A percentile compares a stretch with the other conserved stretches of the same genome.
Evolutionary conservation across 2,888 invertebrate genomes (phyloP).

Genomic region (Lypha dubia): DNA sequence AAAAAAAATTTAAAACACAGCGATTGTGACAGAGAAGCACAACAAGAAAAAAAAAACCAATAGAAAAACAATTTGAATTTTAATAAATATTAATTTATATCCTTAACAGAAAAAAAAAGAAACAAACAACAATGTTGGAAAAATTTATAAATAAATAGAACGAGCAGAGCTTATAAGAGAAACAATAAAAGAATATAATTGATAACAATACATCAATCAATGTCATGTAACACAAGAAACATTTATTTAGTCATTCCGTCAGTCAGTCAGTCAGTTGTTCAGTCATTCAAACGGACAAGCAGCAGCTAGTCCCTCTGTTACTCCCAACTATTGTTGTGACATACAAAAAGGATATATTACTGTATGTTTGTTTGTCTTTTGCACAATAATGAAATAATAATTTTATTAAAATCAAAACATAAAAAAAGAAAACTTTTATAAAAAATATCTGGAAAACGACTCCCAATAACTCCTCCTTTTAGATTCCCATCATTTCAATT

Average conservation of each 20-base stretch:
- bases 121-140: neutral
- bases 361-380: slow-evolving; percentile 18
- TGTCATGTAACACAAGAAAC: slow-evolving; percentile 62
- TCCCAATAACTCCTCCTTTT: neutral
- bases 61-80: slow-evolving; percentile 30
- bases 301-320: neutral
- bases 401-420: slow-evolving; percentile 51
- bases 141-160: slow-evolving; percentile 34
- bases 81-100: slow-evolving; percentile 51
- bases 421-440: slow-evolving; percentile 23
- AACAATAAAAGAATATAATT: slow-evolving; percentile 62
- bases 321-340: neutral
- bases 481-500: slow-evolving; percentile 2
- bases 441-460: neutral
- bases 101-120: slow-evolving; percentile 11
- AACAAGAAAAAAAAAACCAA: neutral
- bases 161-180: slow-evolving; percentile 41
- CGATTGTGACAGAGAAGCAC: neutral
- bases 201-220: slow-evolving; percentile 72
- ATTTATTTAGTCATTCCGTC: slow-evolving; percentile 57
- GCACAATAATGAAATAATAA: slow-evolving; percentile 51
- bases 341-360: neutral
- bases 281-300: neutral
- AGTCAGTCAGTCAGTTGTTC: neutral
- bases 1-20: too few relatives aligned